Evolutionary conservation across 2,797 vertebrate genomes (phyloP), one percentile per base, ranked within the genome.

Genomic region (Scomberomorus guttatus): DNA sequence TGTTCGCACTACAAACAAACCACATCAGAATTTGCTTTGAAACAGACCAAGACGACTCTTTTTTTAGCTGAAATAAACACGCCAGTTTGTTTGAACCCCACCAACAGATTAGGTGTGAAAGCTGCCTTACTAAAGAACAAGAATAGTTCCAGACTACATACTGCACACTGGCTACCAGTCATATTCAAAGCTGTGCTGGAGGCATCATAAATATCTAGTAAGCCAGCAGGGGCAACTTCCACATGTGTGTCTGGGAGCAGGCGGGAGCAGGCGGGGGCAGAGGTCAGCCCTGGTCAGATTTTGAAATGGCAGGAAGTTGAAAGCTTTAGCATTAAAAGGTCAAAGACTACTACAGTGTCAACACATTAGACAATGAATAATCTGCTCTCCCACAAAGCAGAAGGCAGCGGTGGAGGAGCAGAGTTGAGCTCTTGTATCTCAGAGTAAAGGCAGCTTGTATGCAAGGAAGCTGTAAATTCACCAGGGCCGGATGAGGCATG

Each of bases 401-500:
- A 67, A 57, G 68, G 64, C 54, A 48, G 24, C 55, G 37, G 34
- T n/a, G 25, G 4, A 48, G 55, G 22, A 57, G 69, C 57, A 50
- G 55, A 78, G 72, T 37, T 2, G 2, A 70, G 62, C 75, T 72
- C 55, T 63, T 17, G 61, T 52, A 24, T 52, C 32, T 20, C 11
- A 56, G 14, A 68, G 67, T 13, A 13, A 64, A 50, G 56, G 58
- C 20, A 50, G 56, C 51, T 63, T 12, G 17, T 20, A 37, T 57
- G 65, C 12, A 15, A 82, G 86, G 86, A 91, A 90, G 90, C 84
- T 87, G 74, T 91, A 88, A 91, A 90, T 87, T 75, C n/a, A 63
- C 68, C 73, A n/a, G 29, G 65, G 76, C 72, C 6, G 66, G 81
- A 89, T 32, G 51, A 67, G 82, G 83, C 78, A 27, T 92, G 90